Base-by-base conservation (phyloP, 2,888 invertebrate species). In the Keiferia lycopersicella region DNA sequence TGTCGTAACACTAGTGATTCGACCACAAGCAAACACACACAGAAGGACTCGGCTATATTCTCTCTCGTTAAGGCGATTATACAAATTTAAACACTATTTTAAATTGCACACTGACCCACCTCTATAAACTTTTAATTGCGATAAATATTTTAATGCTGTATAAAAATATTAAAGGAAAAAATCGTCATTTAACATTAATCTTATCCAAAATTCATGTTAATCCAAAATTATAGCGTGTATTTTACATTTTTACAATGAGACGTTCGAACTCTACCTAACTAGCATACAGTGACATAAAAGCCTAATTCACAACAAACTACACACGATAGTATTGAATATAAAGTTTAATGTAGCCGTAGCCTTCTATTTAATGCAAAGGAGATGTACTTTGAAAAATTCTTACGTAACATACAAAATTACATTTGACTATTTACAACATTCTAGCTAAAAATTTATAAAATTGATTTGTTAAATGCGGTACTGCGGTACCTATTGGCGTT, bases 111-210 rank as follows among this genome's bases (percentile, higher is more conserved):
- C 87, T 85, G 88, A 90, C 85, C 85, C 89, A 90, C 87, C 90
- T 87, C 88, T 89, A 90, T 88, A 91, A 87, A 90, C 86, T 87
- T 90, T 90, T 88, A 89, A 89, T 90, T 90, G 90, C 90, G 87
- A 86, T 90, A 87, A 85, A 88, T 90, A 90, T 84, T 83, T 85
- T 88, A 87, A 89, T 89, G 89, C 88, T 91, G 91, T 91, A 91
- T 91, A 91, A 91, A 91, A 91, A 91, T 91, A 91, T 89, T 91
- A 91, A 91, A 91, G 89, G 89, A 84, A 88, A 91, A 89, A 88
- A 87, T 87, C 84, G 85, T 87, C 85, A 86, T 86, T 85, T 84
- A 85, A 80, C 86, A 84, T 82, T 83, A 83, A 81, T 84, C 86
- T 85, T 89, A 88, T 78, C 82, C 88, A 89, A 88, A 88, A 88